Base-by-base conservation (phyloP, 2,888 invertebrate genomes). In the Carcina quercana region DNA sequence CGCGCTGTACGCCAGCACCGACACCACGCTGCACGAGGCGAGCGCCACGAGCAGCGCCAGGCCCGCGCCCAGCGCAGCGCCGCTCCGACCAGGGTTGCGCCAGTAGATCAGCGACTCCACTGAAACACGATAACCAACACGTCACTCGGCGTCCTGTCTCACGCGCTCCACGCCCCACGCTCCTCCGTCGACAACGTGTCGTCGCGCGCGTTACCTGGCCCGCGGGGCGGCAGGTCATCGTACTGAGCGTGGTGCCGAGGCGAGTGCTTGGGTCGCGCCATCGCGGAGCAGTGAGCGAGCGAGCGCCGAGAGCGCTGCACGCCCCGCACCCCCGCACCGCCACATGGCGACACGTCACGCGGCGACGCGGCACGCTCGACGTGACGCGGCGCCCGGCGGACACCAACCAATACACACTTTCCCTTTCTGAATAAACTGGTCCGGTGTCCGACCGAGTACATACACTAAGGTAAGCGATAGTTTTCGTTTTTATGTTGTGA, bases 51-150 rank as follows among this genome's bases (percentile, higher is more conserved):
- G 91, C 63, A 95, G 89, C 61, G 92, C 88, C 65, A 98, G 88
- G 52, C 94, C 91, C 53, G 91, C 91, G 67, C 95, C 97, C 74
- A 98, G 95, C 47, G 96, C 96, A 59, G 92, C 90, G 51, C 96
- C 98, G 47, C 96, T 95, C 83, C 94, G 95, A 86, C 93, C 95
- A 53, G 96, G 93, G 86, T 95, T 94, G 51, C 97, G 91, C 98
- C 98, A 99, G 87, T 98, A 98, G 76, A 99, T 93, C 78, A 98
- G 88, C 66, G 96, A 94, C 83, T 95, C 93, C 89, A 95, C 95
- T 95, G 87, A 5, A 89, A 34, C 28, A 38, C 6, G 11, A 17
- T 10, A 3, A 15, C 13, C 6, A 12, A 5, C 10, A 15, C 10
- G 11, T 15, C 19, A 7, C 13, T 10, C n/a, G 15, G 13, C 30